Base-by-base conservation (phyloP, 2,888 invertebrate genomes). In the Idaea dimidiata region DNA sequence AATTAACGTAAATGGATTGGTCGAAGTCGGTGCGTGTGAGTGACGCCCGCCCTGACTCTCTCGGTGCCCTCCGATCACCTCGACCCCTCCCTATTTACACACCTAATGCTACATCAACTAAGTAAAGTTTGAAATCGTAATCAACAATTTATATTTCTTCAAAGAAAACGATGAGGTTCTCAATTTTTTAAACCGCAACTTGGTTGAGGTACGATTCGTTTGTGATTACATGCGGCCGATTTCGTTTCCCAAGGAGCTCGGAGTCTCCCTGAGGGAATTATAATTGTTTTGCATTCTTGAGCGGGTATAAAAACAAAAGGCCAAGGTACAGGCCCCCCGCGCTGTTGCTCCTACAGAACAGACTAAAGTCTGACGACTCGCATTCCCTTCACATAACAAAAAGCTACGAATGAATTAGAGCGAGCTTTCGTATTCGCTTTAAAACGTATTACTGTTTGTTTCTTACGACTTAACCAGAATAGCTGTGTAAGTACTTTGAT, bases 1-100 rank as follows among this genome's bases (percentile, higher is more conserved):
- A 91, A 92, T 92, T 92, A 92, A 91, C 89, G 88, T 91, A 92
- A 92, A 92, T 91, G 91, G 90, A 90, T 90, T 91, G 91, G 89
- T 86, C 85, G 80, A 80, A 79, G 86, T 83, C 83, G 86, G 83
- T 82, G 81, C 77, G 80, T 86, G 84, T 84, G 87, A 81, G 77
- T 75, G 82, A 78, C 81, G 76, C 76, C 78, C 77, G 79, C 79
- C 75, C 76, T 73, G 77, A 71, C 64, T 72, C 72, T 65, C 74
- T 62, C 68, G 67, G 71, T 74, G 71, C 73, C 74, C 73, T 61
- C 66, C 68, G 65, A 24, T 66, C 67, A 66, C 71, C 67, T 62
- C 68, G 79, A 79, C 82, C 83, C 81, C 85, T 81, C 83, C 82
- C 82, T 78, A 79, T 73, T 75, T 72, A 71, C 76, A 77, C 78